Evolutionary conservation across 2,797 vertebrate genomes (phyloP), one percentile per base, ranked within the genome.

Genomic region (Holocentrus rufus): DNA sequence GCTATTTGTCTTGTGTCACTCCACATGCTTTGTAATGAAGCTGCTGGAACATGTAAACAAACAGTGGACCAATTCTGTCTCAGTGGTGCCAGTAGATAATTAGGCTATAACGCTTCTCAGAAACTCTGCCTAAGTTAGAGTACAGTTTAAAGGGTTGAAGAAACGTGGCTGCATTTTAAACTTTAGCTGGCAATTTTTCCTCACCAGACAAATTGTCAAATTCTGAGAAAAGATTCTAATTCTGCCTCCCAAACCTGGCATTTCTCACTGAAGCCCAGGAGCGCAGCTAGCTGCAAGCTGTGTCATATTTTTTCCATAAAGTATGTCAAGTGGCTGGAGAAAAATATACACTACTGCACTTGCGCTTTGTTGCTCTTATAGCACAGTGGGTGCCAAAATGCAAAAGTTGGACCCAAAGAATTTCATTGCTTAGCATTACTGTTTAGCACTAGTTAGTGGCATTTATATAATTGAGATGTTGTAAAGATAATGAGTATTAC

Each of bases 31-130:
- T 70, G 82, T 87, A 89, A 91, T 88, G 81, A 79, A 85, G 83
- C 85, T 86, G 88, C 79, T 85, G 89, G 82, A 77, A 87, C 80
- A 77, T 80, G 83, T 91, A 86, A 85, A 81, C 88, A 88, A 77
- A 84, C 83, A 85, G 83, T 83, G 81, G 76, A 81, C 78, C 81
- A 87, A 67, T 85, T 90, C 89, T 83, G 84, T 89, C 83, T 88
- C 79, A 58, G 75, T 59, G 7, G 2, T 82, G 81, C 87, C 88
- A 81, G 86, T 60, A 75, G 68, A 88, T 88, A 87, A 88, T 91
- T 88, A 90, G 77, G 73, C 78, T 76, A 80, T 79, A 82, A 82
- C 83, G 59, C 79, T 82, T 76, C 52, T 64, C 67, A 74, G 61
- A 80, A 88, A 79, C 74, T 87, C 74, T 55, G 82, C 75, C 56